Evolutionary conservation across 2,113 vertebrate species (phyloP).

Genomic region (Oxyura jamaicensis): DNA sequence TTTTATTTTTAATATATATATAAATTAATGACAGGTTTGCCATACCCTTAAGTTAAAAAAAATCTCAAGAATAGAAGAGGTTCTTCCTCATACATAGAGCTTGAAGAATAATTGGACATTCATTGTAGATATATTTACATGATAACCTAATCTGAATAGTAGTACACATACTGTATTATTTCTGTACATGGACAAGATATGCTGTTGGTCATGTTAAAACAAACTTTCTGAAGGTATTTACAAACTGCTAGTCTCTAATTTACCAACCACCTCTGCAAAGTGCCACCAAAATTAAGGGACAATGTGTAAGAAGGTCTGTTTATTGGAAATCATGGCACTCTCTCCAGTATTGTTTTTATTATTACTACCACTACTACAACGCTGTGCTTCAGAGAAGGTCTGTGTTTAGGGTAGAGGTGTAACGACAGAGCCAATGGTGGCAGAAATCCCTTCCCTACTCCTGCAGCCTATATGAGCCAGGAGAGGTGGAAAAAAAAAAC

Average conservation of each 20-base stretch:
- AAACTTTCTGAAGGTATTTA: slow-evolving; percentile 34
- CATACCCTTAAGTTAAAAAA: slow-evolving; percentile 45
- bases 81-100: not conserved
- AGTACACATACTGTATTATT: slow-evolving; percentile 24
- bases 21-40: slow-evolving; percentile 40
- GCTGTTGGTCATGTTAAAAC: slow-evolving; percentile 51
- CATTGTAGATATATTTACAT: slow-evolving; percentile 70
- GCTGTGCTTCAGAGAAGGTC: not conserved
- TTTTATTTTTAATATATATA: not conserved
- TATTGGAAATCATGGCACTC: not conserved
- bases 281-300: slow-evolving; percentile 17
- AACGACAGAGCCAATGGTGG: not conserved
- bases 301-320: not conserved
- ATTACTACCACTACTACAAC: not conserved
- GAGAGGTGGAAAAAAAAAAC: not conserved
- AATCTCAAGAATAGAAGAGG: slow-evolving; percentile 3
- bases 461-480: not conserved
- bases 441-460: not conserved
- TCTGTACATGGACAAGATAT: slow-evolving; percentile 20
- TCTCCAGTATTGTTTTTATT: not conserved
- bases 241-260: not conserved
- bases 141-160: slow-evolving; percentile 30
- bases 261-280: not conserved
- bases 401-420: slow-evolving; percentile 5
- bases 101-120: slow-evolving; percentile 66